Conservation (phyloP, 2,797 vertebrate genomes). For the Cercopithecus mitis region DNA sequence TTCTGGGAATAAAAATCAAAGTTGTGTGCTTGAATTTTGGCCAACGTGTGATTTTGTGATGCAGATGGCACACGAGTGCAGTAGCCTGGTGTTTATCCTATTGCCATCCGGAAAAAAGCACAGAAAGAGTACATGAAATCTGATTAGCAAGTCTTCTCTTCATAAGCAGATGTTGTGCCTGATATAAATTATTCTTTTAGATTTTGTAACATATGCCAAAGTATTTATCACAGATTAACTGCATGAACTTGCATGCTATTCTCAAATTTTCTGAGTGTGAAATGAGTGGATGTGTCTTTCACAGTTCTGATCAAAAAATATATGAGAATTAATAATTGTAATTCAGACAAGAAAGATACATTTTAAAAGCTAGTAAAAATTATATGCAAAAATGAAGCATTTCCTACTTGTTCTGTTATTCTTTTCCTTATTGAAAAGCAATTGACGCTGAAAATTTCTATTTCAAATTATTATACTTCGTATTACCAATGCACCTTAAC, state of each 20-base stretch:
- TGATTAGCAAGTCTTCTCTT: slow-evolving; percentile 57
- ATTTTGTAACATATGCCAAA: slow-evolving; percentile 67
- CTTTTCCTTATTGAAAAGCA: not conserved
- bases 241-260: slow-evolving; percentile 62
- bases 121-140: slow-evolving; percentile 60
- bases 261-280: slow-evolving; percentile 38
- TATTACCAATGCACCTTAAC: not conserved
- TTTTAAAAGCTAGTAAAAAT: not conserved
- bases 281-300: slow-evolving; percentile 42
- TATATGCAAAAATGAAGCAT: not conserved
- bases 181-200: slow-evolving; percentile 59
- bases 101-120: slow-evolving; percentile 49
- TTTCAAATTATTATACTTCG: not conserved
- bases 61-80: not conserved
- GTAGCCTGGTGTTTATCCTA: slow-evolving; percentile 5
- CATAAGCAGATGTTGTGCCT: slow-evolving; percentile 61
- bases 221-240: slow-evolving; percentile 72
- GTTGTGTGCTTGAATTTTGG: not conserved
- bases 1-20: slow-evolving; percentile 61
- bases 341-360: not conserved
- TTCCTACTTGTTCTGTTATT: not conserved
- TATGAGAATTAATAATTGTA: not conserved
- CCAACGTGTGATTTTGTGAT: slow-evolving; percentile 9
- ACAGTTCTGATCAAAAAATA: slow-evolving; percentile 37
- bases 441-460: not conserved